phyloP scores from a whole-genome alignment of 1,140 invertebrate species.

The Ctenoplectra terminalis region DNA sequence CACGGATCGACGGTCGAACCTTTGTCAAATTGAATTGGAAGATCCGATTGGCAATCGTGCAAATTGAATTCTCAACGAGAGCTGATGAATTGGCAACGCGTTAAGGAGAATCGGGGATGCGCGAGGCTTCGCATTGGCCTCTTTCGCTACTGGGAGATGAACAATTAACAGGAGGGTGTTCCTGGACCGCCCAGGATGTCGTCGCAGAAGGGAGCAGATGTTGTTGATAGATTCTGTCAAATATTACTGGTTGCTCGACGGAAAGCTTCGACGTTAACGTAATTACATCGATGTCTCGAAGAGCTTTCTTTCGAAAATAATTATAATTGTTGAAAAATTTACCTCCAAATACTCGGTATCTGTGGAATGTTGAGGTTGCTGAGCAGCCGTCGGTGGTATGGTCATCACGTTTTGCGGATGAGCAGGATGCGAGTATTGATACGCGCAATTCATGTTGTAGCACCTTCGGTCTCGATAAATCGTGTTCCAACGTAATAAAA shows the following conservation, averaged over 20 bases:
- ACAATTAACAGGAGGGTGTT: constrained; percentile 80
- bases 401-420: constrained; percentile 80
- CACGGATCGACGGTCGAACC: neutral
- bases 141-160: constrained; percentile 80
- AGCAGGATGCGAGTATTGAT: constrained; percentile 79
- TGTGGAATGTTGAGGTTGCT: constrained; percentile 74
- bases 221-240: constrained; percentile 69
- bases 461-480: constrained; percentile 6
- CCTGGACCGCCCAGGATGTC: constrained; percentile 77
- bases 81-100: constrained; percentile 69
- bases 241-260: constrained; percentile 56
- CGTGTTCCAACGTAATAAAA: neutral
- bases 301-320: too few species aligned
- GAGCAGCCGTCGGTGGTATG: constrained; percentile 71
- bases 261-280: too few species aligned
- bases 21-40: constrained; percentile 69
- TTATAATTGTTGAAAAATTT: constrained; percentile 37
- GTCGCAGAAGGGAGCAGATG: constrained; percentile 70
- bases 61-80: constrained; percentile 73
- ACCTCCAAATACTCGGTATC: constrained; percentile 81
- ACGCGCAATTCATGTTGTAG: constrained; percentile 80
- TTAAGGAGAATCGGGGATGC: constrained; percentile 71
- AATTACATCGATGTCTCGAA: neutral
- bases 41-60: constrained; percentile 80
- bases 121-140: constrained; percentile 73